A percentile compares a stretch with the other conserved stretches of the same genome.
Evolutionary conservation across 2,888 invertebrate species (phyloP).

Genomic region (Panopea generosa): DNA sequence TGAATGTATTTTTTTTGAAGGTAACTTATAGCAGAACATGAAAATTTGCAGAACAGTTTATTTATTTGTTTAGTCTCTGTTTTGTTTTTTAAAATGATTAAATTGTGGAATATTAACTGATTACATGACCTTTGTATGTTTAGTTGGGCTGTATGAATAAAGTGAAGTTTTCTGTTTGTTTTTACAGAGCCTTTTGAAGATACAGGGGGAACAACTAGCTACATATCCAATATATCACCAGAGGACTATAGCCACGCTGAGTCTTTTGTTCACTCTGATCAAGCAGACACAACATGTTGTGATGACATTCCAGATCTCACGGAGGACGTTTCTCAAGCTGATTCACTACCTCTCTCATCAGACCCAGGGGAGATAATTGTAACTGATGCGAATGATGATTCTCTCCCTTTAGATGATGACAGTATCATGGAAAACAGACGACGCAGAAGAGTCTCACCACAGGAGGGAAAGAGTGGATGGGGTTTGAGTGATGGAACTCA

Average conservation of each 20-base stretch:
- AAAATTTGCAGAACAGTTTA: too few relatives aligned
- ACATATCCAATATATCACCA: slow-evolving; percentile 23
- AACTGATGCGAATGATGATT: slow-evolving; percentile 45
- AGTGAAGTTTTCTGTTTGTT: too few relatives aligned
- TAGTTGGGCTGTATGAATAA: too few relatives aligned
- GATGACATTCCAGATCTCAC: slow-evolving; percentile 62
- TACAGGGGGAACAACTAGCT: slow-evolving; percentile 9
- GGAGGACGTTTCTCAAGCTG: slow-evolving; percentile 55
- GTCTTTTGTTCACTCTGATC: slow-evolving; percentile 47
- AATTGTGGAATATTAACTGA: too few relatives aligned
- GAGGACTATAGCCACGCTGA: slow-evolving; percentile 59
- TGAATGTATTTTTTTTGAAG: too few relatives aligned
- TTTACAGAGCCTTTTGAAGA: slow-evolving; percentile 16
- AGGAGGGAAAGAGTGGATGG: slow-evolving; percentile 20
- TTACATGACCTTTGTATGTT: too few relatives aligned
- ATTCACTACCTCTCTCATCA: slow-evolving; percentile 52
- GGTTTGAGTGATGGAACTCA: slow-evolving; percentile 13
- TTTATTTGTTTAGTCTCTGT: too few relatives aligned
- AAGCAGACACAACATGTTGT: slow-evolving; percentile 53
- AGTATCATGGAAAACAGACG: slow-evolving; percentile 40
- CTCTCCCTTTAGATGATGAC: slow-evolving; percentile 36
- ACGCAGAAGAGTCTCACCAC: slow-evolving; percentile 27
- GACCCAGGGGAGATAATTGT: slow-evolving; percentile 37
- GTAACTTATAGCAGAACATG: too few relatives aligned
- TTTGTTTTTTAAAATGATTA: too few relatives aligned